These are phyloP conservation scores for Synergus japonicus DNA, from an alignment of 2,888 invertebrate species.

Conservation along the genomic window DNA sequence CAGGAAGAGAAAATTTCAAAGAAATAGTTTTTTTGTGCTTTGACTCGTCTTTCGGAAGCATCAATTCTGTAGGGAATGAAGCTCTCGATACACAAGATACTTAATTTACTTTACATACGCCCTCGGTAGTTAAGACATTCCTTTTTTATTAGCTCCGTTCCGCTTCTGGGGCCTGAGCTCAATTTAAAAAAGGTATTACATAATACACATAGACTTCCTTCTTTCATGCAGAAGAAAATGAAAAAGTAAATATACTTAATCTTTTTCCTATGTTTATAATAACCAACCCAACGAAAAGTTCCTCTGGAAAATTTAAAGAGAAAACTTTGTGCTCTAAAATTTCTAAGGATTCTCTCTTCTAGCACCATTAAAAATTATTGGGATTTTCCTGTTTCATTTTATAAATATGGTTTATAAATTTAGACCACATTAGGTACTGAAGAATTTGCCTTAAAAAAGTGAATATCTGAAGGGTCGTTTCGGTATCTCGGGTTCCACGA, in stretches of 20 bases:
- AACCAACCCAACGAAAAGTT: neutral
- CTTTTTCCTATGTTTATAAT: neutral
- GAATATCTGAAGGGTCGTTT: too few relatives aligned
- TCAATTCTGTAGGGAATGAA: neutral
- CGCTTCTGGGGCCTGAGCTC: neutral
- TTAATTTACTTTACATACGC: constrained; percentile 2
- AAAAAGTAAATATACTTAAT: neutral
- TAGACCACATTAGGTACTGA: too few relatives aligned
- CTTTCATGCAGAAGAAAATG: neutral
- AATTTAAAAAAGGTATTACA: neutral
- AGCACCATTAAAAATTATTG: too few relatives aligned
- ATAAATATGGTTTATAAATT: too few relatives aligned
- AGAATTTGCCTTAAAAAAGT: too few relatives aligned
- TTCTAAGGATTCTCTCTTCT: too few relatives aligned
- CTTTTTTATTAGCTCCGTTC: neutral
- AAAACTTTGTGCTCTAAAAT: neutral
- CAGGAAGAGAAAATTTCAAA: neutral
- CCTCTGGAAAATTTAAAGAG: neutral
- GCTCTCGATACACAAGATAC: too few relatives aligned
- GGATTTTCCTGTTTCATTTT: too few relatives aligned
- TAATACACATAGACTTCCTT: neutral
- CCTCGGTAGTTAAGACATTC: neutral
- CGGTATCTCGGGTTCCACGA: too few relatives aligned
- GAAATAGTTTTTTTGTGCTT: neutral
- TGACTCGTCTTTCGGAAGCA: neutral